phyloP scores from a whole-genome alignment of 2,888 invertebrate genomes.

The Pocota personata region DNA sequence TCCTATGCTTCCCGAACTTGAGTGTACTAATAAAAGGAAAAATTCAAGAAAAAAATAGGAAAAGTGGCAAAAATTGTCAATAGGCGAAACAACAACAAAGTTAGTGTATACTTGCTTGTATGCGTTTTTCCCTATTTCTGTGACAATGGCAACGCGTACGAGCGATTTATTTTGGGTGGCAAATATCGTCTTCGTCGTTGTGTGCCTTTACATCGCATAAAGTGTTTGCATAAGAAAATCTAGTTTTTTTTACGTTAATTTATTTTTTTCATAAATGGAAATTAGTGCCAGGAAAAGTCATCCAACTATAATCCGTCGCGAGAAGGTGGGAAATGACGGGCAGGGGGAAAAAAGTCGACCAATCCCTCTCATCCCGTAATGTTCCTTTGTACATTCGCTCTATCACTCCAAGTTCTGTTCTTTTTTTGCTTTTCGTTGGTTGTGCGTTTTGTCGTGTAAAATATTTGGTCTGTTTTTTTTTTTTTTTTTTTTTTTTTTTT shows the following conservation, averaged over 20 bases:
- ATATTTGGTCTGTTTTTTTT: background rate
- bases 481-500: background rate
- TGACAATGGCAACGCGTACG: conserved; percentile 10
- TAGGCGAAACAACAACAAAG: background rate
- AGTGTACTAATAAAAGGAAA: background rate
- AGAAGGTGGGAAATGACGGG: background rate
- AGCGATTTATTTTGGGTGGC: conserved; percentile 35
- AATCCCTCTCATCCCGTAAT: background rate
- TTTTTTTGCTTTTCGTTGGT: background rate
- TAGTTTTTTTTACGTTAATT: background rate
- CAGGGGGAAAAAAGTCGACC: background rate
- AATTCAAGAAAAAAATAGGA: background rate
- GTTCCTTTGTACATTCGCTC: background rate
- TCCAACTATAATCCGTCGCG: background rate
- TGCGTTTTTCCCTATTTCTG: background rate
- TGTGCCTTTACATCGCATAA: conserved; percentile 6
- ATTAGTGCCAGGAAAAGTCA: no score
- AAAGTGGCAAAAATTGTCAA: background rate
- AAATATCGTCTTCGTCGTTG: background rate
- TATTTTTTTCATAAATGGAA: background rate
- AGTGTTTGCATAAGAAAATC: conserved; percentile 27
- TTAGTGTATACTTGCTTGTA: background rate
- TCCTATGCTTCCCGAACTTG: no score
- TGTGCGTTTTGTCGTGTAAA: background rate
- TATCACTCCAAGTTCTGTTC: conserved; percentile 18